Percentiles rank a stretch among this genome's conserved stretches.
These are phyloP conservation scores for Leguminivora glycinivorella DNA, from an alignment of 1,140 invertebrate genomes.

Conservation along the genomic window DNA sequence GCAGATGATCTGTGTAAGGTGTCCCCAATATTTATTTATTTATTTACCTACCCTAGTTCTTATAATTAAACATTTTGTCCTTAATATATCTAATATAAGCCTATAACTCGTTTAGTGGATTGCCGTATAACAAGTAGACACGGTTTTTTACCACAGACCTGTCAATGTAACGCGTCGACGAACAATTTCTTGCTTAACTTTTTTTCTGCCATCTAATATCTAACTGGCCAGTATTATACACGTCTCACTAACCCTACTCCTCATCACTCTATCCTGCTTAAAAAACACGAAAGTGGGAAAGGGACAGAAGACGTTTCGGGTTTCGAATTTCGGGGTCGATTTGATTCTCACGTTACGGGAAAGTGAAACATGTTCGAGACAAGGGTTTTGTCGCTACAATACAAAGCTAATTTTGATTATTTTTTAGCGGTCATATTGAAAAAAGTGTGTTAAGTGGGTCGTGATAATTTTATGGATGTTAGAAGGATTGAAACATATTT, in stretches of 20 bases:
- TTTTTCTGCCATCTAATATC: constrained; percentile 51
- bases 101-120: too few relatives aligned
- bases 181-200: constrained; percentile 61
- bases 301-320: background rate
- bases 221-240: constrained; percentile 39
- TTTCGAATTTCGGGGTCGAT: constrained; percentile 1
- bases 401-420: constrained; percentile 10
- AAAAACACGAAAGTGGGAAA: background rate
- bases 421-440: background rate
- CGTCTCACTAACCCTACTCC: background rate
- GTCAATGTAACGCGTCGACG: constrained; percentile 63
- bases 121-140: too few relatives aligned
- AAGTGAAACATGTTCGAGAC: constrained; percentile 52
- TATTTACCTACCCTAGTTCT: too few relatives aligned
- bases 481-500: background rate
- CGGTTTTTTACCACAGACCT: constrained; percentile 57
- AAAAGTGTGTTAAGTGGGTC: constrained; percentile 5
- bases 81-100: too few relatives aligned
- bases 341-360: constrained; percentile 54
- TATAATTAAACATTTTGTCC: too few relatives aligned
- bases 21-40: too few relatives aligned
- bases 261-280: background rate
- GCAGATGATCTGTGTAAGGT: too few relatives aligned
- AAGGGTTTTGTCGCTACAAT: constrained; percentile 48
- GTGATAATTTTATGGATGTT: background rate